A percentile compares a stretch with the other conserved stretches of the same genome.
These are phyloP conservation scores for Alectura lathami DNA, from an alignment of 2,113 vertebrate genomes.

Conservation along the genomic window DNA sequence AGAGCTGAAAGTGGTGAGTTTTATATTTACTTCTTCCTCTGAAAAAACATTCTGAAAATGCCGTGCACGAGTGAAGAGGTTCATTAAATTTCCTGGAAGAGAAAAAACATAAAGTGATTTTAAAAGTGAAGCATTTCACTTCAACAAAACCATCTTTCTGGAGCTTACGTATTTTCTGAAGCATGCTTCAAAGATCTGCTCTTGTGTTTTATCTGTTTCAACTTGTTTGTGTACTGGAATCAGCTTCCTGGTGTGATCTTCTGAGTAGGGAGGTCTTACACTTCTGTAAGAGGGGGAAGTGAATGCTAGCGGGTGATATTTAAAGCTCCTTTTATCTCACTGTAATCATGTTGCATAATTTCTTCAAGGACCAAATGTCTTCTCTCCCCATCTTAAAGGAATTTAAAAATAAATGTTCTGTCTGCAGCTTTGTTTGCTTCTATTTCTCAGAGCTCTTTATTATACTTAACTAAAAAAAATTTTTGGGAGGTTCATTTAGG, in stretches of 20 bases:
- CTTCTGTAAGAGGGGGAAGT: background rate
- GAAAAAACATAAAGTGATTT: accelerated
- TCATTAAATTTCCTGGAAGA: accelerated
- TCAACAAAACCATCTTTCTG: background rate
- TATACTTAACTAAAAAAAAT: background rate
- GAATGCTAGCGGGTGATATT: background rate
- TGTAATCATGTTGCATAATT: background rate
- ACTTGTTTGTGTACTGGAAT: background rate
- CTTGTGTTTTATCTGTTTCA: background rate
- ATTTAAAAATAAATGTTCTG: background rate
- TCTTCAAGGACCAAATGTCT: background rate
- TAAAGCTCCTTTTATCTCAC: background rate
- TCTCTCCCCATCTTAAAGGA: background rate
- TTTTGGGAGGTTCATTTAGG: background rate
- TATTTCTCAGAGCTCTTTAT: background rate
- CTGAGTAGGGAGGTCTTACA: background rate
- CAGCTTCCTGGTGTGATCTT: background rate
- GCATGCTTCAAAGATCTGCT: background rate
- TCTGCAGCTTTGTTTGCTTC: background rate
- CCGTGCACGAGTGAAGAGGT: background rate
- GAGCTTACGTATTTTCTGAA: background rate
- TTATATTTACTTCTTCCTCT: background rate
- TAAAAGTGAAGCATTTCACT: background rate
- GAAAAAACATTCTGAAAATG: background rate
- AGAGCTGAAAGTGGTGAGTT: constrained; percentile 98